Evolutionary conservation across 2,888 invertebrate species (phyloP).

Genomic region (Drosophila helvetica): DNA sequence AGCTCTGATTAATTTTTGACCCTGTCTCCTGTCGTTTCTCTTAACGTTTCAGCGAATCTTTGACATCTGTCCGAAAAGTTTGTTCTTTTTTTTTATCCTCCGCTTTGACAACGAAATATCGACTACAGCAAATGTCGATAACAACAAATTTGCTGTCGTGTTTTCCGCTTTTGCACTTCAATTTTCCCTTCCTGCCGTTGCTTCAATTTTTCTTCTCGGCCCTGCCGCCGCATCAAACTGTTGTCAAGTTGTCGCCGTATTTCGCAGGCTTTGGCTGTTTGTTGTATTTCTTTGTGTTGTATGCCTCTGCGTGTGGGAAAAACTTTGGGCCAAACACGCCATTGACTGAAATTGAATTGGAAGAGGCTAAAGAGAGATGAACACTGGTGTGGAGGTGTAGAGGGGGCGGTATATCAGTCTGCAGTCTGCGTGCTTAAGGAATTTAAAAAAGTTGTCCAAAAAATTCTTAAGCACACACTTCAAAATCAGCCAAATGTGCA

Average conservation of each 20-base stretch:
- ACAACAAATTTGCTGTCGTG: slow-evolving; percentile 57
- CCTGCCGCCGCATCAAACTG: slow-evolving; percentile 38
- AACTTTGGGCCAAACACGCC: slow-evolving; percentile 62
- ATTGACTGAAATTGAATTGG: slow-evolving; percentile 71
- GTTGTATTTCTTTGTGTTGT: slow-evolving; percentile 26
- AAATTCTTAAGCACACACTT: slow-evolving; percentile 69
- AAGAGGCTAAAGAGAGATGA: slow-evolving; percentile 33
- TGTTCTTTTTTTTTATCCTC: slow-evolving; percentile 9
- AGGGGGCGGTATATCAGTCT: background rate
- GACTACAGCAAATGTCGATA: slow-evolving; percentile 50
- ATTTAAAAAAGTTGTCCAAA: slow-evolving; percentile 70
- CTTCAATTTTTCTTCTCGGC: background rate
- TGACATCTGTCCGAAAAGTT: slow-evolving; percentile 60
- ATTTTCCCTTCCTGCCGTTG: background rate
- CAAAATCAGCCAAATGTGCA: slow-evolving; percentile 63
- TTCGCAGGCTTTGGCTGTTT: slow-evolving; percentile 34
- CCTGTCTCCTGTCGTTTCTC: slow-evolving; percentile 18
- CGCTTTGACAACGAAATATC: slow-evolving; percentile 53
- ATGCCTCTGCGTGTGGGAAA: slow-evolving; percentile 34
- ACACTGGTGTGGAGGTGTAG: background rate
- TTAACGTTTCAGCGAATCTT: slow-evolving; percentile 54
- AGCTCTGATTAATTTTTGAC: slow-evolving; percentile 34
- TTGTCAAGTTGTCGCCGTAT: slow-evolving; percentile 46
- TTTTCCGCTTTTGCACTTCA: slow-evolving; percentile 19
- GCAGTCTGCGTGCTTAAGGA: slow-evolving; percentile 61